A percentile compares a stretch with the other conserved stretches of the same genome.
phyloP scores from a whole-genome alignment of 2,797 vertebrate species.

The Takifugu rubripes region DNA sequence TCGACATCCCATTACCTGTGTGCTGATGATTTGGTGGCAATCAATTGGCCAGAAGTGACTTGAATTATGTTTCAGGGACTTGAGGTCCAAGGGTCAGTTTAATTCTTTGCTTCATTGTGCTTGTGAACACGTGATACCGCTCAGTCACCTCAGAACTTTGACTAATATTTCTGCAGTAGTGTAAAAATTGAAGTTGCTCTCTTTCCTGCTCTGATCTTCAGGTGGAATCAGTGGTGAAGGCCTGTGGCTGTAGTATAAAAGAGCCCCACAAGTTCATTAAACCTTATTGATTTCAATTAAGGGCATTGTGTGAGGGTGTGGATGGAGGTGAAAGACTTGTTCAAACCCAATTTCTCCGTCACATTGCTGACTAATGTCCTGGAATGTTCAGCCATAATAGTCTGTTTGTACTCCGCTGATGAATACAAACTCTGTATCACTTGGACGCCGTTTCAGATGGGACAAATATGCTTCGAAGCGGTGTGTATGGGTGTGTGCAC shows the following conservation, averaged over 20 bases:
- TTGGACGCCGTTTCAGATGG: conserved; percentile 34
- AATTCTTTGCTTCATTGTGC: too few species aligned
- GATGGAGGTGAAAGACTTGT: conserved; percentile 27
- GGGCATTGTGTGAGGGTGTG: conserved; percentile 12
- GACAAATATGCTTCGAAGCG: conserved; percentile 28
- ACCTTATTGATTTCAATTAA: conserved; percentile 44
- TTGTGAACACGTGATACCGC: too few species aligned
- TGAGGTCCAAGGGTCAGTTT: too few species aligned
- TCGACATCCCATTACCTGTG: conserved; percentile 42
- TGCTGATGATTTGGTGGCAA: conserved; percentile 24
- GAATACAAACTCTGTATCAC: conserved; percentile 39
- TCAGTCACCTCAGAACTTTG: not conserved
- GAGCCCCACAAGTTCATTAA: conserved; percentile 18
- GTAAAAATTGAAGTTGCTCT: not conserved
- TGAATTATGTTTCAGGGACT: too few species aligned
- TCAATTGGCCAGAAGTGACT: too few species aligned
- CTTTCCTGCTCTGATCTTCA: not conserved
- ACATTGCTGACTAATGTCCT: conserved; percentile 10
- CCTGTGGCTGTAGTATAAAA: not conserved
- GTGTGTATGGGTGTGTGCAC: conserved; percentile 8
- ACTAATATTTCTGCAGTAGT: not conserved
- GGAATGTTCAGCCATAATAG: conserved; percentile 19
- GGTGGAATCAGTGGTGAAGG: not conserved
- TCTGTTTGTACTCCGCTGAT: conserved; percentile 24
- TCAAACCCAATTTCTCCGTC: conserved; percentile 15